Base-by-base conservation (phyloP, 1,140 invertebrate genomes). In the Melanaphis sacchari region DNA sequence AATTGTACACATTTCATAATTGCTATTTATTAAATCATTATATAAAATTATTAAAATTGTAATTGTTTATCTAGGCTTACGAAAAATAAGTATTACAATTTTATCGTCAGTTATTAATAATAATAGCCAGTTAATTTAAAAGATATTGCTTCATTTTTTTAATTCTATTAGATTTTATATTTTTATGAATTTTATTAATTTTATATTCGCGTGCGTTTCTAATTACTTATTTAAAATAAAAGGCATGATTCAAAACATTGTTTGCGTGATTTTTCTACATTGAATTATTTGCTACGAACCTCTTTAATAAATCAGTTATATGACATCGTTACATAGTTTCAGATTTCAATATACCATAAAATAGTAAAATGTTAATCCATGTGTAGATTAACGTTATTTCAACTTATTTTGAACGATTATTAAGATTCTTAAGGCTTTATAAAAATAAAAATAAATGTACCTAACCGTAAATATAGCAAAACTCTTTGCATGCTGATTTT, bases 401-500 rank as follows among this genome's bases (percentile, higher is more conserved):
- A 54, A 89, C 54, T 85, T 54, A 24, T 89, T 89, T 89, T 38
- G 40, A 89, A 38, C 18, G 5, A 54, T 15, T 52, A 89, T 54
- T 88, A 31, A 54, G 3, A 54, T 54, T 54, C 43, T 40, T 40
- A 26, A 9, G 38, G 11, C 3, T 89, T 40, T 40, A 54, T 89
- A 9, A 8, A 38, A 89, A 89, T 15, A 38, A 54, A 89, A 88
- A 87, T 52, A 49, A 52, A 52, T 89, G 38, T 89, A 31, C 22
- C 40, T 90, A 90, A 90, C 89, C 24, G 89, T 90, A 41, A 90
- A 90, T n/a, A 41, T 41, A 66, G 52, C 31, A 66, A 40, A 90
- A 66, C 52, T 59, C 38, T 31, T 41, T 66, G 52, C 54, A 90
- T 90, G 89, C 38, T 90, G 89, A 90, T 90, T 90, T 31, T 41